These are phyloP conservation scores for Lithophane leautieri DNA, from an alignment of 2,888 invertebrate species.

Conservation along the genomic window DNA sequence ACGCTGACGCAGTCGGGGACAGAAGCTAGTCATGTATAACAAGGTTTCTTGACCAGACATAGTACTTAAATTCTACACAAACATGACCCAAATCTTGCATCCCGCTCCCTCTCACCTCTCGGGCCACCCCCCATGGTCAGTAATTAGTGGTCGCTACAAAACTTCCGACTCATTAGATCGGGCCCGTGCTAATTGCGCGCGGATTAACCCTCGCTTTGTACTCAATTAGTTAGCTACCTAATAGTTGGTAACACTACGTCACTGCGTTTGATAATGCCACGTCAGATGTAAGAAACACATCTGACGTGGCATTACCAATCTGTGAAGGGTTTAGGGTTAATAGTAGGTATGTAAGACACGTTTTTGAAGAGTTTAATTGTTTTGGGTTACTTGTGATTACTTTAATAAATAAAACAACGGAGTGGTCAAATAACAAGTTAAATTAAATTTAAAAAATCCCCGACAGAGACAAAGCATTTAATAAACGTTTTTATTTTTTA, in stretches of 20 bases:
- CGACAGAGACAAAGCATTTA: too few species aligned
- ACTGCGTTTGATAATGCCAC: constrained; percentile 43
- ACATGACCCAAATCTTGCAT: not conserved
- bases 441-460: too few species aligned
- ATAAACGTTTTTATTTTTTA: too few species aligned
- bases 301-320: too few species aligned
- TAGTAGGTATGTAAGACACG: not conserved
- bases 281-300: too few species aligned
- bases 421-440: too few species aligned
- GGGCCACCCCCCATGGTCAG: constrained; percentile 62
- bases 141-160: constrained; percentile 80
- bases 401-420: too few species aligned
- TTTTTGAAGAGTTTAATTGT: not conserved
- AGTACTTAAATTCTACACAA: not conserved
- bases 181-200: constrained; percentile 79
- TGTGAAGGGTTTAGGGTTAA: constrained; percentile 39
- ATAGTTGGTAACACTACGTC: constrained; percentile 59
- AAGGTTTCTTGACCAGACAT: not conserved
- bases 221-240: constrained; percentile 77
- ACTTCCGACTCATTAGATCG: constrained; percentile 84
- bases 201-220: constrained; percentile 77
- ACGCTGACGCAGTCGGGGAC: too few species aligned
- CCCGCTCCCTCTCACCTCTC: constrained; percentile 23
- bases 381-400: too few species aligned
- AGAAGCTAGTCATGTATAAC: not conserved